Evolutionary conservation across 1,140 invertebrate species (phyloP).

Genomic region (Trissolcus basalis): DNA sequence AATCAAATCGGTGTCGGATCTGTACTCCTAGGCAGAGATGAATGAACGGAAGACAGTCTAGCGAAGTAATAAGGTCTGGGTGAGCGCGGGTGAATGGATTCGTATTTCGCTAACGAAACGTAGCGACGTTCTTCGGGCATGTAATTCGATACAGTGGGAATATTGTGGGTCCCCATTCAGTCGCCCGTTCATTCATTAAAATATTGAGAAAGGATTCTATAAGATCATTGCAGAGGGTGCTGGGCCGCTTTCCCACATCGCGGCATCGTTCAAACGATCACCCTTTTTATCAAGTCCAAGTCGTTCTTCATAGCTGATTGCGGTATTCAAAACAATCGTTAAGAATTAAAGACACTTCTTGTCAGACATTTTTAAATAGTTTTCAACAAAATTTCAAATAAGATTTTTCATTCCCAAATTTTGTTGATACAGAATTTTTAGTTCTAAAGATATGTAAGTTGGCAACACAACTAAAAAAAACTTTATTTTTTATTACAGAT

Average conservation of each 20-base stretch:
- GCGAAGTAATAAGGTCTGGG: constrained; percentile 49
- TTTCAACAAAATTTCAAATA: too few relatives aligned
- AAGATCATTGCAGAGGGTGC: constrained; percentile 66
- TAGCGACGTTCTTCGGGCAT: constrained; percentile 50
- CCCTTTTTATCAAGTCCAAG: constrained; percentile 14
- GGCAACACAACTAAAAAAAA: too few relatives aligned
- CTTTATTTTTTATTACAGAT: too few relatives aligned
- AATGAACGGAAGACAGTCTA: constrained; percentile 57
- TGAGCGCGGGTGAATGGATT: constrained; percentile 65
- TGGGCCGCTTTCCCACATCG: constrained; percentile 35
- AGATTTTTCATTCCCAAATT: too few relatives aligned
- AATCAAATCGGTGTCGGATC: constrained; percentile 1
- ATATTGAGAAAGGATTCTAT: constrained; percentile 65
- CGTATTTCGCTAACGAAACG: constrained; percentile 61
- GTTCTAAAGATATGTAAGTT: too few relatives aligned
- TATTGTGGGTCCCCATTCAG: constrained; percentile 68
- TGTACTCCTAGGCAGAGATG: constrained; percentile 16
- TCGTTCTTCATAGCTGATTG: too few relatives aligned
- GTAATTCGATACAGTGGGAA: constrained; percentile 76
- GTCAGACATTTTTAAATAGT: too few relatives aligned
- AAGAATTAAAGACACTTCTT: too few relatives aligned
- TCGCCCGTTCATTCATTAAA: constrained; percentile 59
- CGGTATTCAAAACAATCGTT: too few relatives aligned
- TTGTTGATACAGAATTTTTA: too few relatives aligned
- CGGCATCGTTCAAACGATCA: constrained; percentile 35